These are phyloP conservation scores for Sinocyclocheilus grahami DNA, from an alignment of 2,113 vertebrate species.

Conservation along the genomic window DNA sequence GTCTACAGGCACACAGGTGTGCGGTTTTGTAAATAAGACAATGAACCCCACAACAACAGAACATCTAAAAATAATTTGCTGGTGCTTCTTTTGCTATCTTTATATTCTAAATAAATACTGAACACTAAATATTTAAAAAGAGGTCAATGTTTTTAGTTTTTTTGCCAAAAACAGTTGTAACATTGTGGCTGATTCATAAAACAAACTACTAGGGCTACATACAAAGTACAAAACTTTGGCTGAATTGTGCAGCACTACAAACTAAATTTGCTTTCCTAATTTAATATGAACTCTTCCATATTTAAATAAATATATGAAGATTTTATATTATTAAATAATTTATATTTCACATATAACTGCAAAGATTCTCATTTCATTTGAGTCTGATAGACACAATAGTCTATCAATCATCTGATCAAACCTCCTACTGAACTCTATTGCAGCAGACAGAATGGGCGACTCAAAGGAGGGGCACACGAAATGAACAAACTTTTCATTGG, in stretches of 20 bases:
- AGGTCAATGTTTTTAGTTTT: background rate
- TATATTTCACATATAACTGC: background rate
- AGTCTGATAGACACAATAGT: too few species aligned
- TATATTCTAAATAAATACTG: background rate
- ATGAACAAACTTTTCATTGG: slow-evolving; percentile 17
- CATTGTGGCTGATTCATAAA: too few species aligned
- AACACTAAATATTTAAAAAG: background rate
- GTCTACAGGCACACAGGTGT: background rate
- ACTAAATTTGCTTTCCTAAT: too few species aligned
- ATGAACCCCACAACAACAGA: background rate
- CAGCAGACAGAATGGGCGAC: background rate
- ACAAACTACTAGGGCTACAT: too few species aligned
- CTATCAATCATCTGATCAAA: background rate
- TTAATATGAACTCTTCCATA: background rate
- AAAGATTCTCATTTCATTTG: background rate
- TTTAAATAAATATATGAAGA: background rate
- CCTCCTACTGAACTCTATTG: background rate
- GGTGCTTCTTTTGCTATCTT: background rate
- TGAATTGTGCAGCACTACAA: too few species aligned
- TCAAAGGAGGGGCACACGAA: background rate
- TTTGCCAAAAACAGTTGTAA: too few species aligned
- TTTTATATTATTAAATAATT: background rate
- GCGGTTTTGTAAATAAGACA: background rate
- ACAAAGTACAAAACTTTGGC: too few species aligned
- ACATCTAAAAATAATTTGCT: background rate